phyloP scores from a whole-genome alignment of 53 echinoderm and acorn worm species.

The Luidia sarsii region DNA sequence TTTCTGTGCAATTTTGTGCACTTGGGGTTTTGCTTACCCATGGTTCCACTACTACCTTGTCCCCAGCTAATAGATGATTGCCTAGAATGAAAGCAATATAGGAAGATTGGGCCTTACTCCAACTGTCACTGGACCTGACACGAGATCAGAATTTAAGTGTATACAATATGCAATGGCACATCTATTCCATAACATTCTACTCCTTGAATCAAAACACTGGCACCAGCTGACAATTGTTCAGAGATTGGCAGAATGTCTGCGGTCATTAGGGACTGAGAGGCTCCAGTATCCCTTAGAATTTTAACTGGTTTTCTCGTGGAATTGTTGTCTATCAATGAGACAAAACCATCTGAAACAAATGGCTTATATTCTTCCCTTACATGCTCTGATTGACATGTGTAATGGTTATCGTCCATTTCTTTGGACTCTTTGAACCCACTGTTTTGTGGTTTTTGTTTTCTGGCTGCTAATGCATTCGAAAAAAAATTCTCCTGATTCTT shows the following conservation, averaged over 20 bases:
- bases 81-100: constrained; percentile 57
- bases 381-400: constrained; percentile 4
- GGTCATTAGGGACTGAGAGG: constrained; percentile 58
- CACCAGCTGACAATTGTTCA: constrained; percentile 14
- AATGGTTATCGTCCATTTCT: not conserved
- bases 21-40: not conserved
- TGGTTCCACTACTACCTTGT: constrained; percentile 2
- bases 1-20: constrained; percentile 2
- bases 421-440: not conserved
- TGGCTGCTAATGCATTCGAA: constrained; percentile 21
- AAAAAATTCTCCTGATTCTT: constrained; percentile 15
- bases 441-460: not conserved
- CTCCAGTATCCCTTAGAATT: constrained; percentile 61
- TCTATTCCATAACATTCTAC: constrained; percentile 37
- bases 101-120: constrained; percentile 7
- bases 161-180: constrained; percentile 53
- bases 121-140: constrained; percentile 40
- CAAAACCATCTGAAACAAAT: constrained; percentile 21
- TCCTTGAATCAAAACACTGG: constrained; percentile 53
- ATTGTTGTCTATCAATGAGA: not conserved
- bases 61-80: constrained; percentile 61
- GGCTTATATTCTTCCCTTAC: not conserved
- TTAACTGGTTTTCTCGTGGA: not conserved
- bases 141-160: constrained; percentile 43
- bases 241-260: constrained; percentile 29